These are phyloP conservation scores for Oxystoma pomonae DNA, from an alignment of 2,888 invertebrate genomes.

Conservation along the genomic window DNA sequence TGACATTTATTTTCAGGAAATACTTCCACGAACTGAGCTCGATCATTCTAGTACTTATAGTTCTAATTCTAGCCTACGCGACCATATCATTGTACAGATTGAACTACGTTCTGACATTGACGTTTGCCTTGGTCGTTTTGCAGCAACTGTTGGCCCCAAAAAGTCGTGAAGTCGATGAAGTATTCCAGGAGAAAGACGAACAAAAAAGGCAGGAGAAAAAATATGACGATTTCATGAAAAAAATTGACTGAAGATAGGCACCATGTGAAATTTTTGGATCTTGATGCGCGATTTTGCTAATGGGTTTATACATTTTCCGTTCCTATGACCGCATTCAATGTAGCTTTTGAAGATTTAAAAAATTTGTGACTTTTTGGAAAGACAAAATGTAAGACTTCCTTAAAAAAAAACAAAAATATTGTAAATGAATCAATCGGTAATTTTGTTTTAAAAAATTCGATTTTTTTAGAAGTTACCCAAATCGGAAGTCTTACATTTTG, in stretches of 20 bases:
- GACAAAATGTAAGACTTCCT: too few relatives aligned
- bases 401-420: too few relatives aligned
- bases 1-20: constrained; percentile 53
- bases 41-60: constrained; percentile 53
- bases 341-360: too few relatives aligned
- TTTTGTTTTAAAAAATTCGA: too few relatives aligned
- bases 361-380: too few relatives aligned
- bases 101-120: constrained; percentile 55
- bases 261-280: too few relatives aligned
- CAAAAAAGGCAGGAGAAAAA: constrained; percentile 26
- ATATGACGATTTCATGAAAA: constrained; percentile 29
- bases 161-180: constrained; percentile 50
- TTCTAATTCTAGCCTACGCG: constrained; percentile 55
- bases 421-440: too few relatives aligned
- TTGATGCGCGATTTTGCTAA: too few relatives aligned
- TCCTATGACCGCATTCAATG: too few relatives aligned
- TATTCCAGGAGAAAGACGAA: constrained; percentile 21
- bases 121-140: constrained; percentile 53
- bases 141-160: constrained; percentile 53
- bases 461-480: too few relatives aligned
- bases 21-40: constrained; percentile 49
- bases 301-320: too few relatives aligned
- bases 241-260: constrained; percentile 32
- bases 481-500: too few relatives aligned
- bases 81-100: constrained; percentile 58